phyloP scores from a whole-genome alignment of 2,888 invertebrate genomes.

The Crocallis elinguaria region DNA sequence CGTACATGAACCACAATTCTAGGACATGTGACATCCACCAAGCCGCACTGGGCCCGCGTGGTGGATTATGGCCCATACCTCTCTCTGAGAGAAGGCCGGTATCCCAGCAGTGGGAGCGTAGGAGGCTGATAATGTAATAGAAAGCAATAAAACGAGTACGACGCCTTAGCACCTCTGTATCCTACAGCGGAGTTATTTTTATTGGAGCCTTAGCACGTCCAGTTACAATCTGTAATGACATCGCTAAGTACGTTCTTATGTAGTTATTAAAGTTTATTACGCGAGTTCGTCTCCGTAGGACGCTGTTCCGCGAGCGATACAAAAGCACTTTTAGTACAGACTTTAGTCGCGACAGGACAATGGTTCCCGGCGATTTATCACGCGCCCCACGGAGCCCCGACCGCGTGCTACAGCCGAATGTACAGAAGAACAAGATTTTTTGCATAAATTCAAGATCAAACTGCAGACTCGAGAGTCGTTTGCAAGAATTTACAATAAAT shows the following conservation, averaged over 20 bases:
- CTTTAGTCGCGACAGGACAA: slow-evolving; percentile 65
- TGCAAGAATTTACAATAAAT: slow-evolving; percentile 22
- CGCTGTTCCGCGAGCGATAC: slow-evolving; percentile 47
- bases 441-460: slow-evolving; percentile 12
- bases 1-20: too few relatives aligned
- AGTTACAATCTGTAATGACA: slow-evolving; percentile 23
- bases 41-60: too few relatives aligned
- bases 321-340: slow-evolving; percentile 60
- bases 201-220: slow-evolving; percentile 18
- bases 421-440: slow-evolving; percentile 23
- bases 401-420: slow-evolving; percentile 29
- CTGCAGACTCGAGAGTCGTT: slow-evolving; percentile 26
- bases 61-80: too few relatives aligned
- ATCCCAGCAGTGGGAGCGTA: too few relatives aligned
- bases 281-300: slow-evolving; percentile 44
- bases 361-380: slow-evolving; percentile 68
- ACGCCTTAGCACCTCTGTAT: slow-evolving; percentile 10
- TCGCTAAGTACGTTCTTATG: slow-evolving; percentile 34
- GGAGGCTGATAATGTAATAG: too few relatives aligned
- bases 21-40: too few relatives aligned
- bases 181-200: slow-evolving; percentile 13
- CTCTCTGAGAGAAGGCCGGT: too few relatives aligned
- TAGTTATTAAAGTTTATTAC: slow-evolving; percentile 34
- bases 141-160: background rate
- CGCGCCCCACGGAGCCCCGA: slow-evolving; percentile 61